Percentiles rank a stretch among this genome's conserved stretches.
These are phyloP conservation scores for Menura novaehollandiae DNA, from an alignment of 2,113 vertebrate species.

Conservation along the genomic window DNA sequence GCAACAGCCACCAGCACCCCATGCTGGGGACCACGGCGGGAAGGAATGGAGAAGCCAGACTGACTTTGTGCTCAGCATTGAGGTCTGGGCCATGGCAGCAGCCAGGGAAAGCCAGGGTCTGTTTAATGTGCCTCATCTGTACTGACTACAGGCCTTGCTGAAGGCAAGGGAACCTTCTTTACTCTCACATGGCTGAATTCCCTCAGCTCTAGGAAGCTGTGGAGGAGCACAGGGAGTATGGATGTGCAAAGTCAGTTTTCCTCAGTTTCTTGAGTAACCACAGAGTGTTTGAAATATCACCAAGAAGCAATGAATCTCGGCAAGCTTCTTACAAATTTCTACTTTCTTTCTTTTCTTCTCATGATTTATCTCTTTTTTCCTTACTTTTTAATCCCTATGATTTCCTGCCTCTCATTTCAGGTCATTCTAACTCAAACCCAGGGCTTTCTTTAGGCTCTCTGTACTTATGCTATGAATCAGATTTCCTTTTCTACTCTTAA, in stretches of 20 bases:
- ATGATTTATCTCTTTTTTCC: neutral
- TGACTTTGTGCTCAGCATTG: neutral
- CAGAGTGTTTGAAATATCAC: neutral
- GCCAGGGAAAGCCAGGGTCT: neutral
- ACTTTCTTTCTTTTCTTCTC: neutral
- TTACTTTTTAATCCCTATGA: neutral
- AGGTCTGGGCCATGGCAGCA: neutral
- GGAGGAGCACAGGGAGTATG: neutral
- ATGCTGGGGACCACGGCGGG: accelerated
- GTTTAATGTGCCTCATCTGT: neutral
- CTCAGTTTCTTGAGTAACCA: neutral
- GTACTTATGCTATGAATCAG: neutral
- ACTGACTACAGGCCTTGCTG: neutral
- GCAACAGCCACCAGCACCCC: neutral
- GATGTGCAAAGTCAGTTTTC: neutral
- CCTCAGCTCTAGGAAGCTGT: neutral
- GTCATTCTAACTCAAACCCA: neutral
- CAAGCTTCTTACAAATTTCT: neutral
- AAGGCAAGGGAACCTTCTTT: neutral
- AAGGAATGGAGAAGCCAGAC: neutral
- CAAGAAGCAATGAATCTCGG: neutral
- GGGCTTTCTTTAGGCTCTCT: neutral
- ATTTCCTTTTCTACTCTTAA: neutral
- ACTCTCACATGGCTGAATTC: neutral
- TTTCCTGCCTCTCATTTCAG: neutral